Percentiles rank a stretch among this genome's conserved stretches.
Evolutionary conservation across 2,888 invertebrate species (phyloP).

Genomic region (Diploptera punctata): DNA sequence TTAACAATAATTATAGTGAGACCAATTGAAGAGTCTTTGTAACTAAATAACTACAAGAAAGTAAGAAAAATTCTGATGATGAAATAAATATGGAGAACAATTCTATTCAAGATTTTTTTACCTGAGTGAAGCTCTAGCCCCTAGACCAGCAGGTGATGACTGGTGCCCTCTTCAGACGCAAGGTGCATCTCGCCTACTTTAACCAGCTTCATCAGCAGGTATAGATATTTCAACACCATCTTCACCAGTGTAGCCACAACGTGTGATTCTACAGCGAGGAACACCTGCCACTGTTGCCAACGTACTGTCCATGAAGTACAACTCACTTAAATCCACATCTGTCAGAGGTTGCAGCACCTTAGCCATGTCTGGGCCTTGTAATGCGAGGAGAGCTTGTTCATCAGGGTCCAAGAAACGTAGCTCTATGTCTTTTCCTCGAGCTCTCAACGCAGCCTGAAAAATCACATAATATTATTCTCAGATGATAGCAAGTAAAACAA

Average conservation of each 20-base stretch:
- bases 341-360: slow-evolving; percentile 70
- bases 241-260: slow-evolving; percentile 99
- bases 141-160: slow-evolving; percentile 93
- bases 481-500: too few relatives aligned
- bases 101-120: too few relatives aligned
- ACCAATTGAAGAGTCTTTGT: too few relatives aligned
- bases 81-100: too few relatives aligned
- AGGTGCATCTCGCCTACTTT: slow-evolving; percentile 75
- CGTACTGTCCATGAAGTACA: slow-evolving; percentile 89
- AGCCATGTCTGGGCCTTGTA: slow-evolving; percentile 83
- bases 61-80: too few relatives aligned
- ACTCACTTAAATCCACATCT: slow-evolving; percentile 66
- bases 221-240: slow-evolving; percentile 98
- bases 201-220: slow-evolving; percentile 68
- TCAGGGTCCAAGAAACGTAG: slow-evolving; percentile 77
- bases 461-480: too few relatives aligned
- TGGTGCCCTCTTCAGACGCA: slow-evolving; percentile 57
- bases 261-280: slow-evolving; percentile 57
- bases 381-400: slow-evolving; percentile 79
- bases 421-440: slow-evolving; percentile 68
- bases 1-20: too few relatives aligned
- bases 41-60: too few relatives aligned
- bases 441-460: slow-evolving; percentile 61
- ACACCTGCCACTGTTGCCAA: slow-evolving; percentile 66
- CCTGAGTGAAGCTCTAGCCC: slow-evolving; percentile 90